Conservation (phyloP, 2,797 vertebrate species). For the Chrosomus eos region DNA sequence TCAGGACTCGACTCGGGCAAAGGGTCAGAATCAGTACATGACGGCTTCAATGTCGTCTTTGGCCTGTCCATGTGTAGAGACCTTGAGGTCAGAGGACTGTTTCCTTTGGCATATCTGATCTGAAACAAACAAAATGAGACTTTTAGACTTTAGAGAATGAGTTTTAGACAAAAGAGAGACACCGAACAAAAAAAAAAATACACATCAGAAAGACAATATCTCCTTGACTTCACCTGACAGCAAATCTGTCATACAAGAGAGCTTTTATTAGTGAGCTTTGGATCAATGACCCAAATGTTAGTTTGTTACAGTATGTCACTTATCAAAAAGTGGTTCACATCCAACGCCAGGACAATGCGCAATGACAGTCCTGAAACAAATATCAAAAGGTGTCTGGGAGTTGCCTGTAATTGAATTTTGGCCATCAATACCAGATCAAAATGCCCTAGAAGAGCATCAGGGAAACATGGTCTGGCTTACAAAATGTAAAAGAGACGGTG, state of each 20-base stretch:
- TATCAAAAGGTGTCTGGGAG: neutral
- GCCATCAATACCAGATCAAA: conserved; percentile 20
- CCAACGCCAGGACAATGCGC: neutral
- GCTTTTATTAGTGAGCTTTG: conserved; percentile 65
- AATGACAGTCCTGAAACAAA: conserved; percentile 30
- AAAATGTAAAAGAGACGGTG: neutral
- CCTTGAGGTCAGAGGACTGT: conserved; percentile 79
- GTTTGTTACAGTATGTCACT: conserved; percentile 73
- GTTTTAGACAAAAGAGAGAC: neutral
- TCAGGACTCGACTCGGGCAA: conserved; percentile 89
- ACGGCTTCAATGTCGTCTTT: conserved; percentile 88
- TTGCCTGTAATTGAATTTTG: conserved; percentile 1
- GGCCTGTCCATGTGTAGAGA: conserved; percentile 83
- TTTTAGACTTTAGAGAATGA: conserved; percentile 34
- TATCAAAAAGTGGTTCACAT: conserved; percentile 63
- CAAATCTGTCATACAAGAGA: conserved; percentile 74
- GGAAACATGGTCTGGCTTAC: neutral
- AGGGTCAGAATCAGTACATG: conserved; percentile 89
- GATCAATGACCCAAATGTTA: conserved; percentile 78
- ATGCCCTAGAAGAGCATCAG: neutral
- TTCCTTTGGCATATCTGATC: conserved; percentile 83
- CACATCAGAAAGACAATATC: neutral
- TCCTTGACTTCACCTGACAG: conserved; percentile 71
- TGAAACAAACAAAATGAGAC: conserved; percentile 71
- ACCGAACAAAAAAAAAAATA: neutral